Conservation (phyloP, 2,888 invertebrate genomes). For the Callyntrura guangdongensis region DNA sequence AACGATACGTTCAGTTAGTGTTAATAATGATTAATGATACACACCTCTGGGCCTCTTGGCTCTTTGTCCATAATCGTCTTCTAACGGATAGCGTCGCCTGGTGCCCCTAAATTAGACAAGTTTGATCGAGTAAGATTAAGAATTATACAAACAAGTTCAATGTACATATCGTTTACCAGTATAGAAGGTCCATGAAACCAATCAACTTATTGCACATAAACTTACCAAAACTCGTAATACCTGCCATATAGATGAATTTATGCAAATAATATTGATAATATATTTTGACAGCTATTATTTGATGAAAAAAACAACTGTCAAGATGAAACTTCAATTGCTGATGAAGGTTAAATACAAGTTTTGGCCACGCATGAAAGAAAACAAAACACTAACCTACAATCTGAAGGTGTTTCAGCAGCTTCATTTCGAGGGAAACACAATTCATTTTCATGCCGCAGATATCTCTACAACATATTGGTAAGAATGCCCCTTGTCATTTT, state of each 20-base stretch:
- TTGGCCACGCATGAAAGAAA: slow-evolving; percentile 70
- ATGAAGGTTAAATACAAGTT: slow-evolving; percentile 63
- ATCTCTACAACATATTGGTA: slow-evolving; percentile 32
- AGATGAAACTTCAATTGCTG: slow-evolving; percentile 54
- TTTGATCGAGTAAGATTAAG: slow-evolving; percentile 4
- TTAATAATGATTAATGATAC: not conserved
- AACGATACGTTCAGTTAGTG: not conserved
- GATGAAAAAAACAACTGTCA: slow-evolving; percentile 52
- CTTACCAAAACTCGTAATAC: slow-evolving; percentile 71
- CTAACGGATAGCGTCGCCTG: slow-evolving; percentile 79
- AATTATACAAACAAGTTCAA: not conserved
- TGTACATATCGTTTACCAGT: slow-evolving; percentile 49
- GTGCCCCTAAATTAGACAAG: slow-evolving; percentile 79
- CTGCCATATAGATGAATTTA: slow-evolving; percentile 74
- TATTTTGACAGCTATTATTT: slow-evolving; percentile 52
- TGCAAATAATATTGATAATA: slow-evolving; percentile 72
- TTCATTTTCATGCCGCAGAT: slow-evolving; percentile 82
- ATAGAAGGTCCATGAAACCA: slow-evolving; percentile 65
- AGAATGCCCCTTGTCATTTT: slow-evolving; percentile 59
- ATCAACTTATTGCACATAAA: slow-evolving; percentile 61
- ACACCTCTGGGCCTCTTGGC: slow-evolving; percentile 82
- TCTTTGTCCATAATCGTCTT: slow-evolving; percentile 81
- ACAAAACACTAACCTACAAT: slow-evolving; percentile 83
- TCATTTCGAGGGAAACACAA: slow-evolving; percentile 81
- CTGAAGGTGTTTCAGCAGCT: slow-evolving; percentile 77